These are phyloP conservation scores for Coleophora flavipennella DNA, from an alignment of 2,888 invertebrate species.

Conservation along the genomic window DNA sequence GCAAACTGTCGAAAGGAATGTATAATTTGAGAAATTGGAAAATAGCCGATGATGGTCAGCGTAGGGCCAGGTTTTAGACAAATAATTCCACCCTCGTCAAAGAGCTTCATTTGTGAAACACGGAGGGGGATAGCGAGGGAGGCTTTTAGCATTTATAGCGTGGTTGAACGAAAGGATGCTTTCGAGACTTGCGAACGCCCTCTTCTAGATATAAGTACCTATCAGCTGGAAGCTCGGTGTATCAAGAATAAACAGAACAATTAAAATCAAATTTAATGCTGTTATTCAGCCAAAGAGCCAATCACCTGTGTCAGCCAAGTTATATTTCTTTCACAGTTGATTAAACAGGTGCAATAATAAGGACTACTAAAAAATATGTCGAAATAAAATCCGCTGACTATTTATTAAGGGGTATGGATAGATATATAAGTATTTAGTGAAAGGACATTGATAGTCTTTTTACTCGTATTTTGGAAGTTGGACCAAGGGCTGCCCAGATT, in stretches of 20 bases:
- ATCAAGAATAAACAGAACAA: too few species aligned
- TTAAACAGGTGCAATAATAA: too few species aligned
- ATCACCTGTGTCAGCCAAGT: too few species aligned
- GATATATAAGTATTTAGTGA: too few species aligned
- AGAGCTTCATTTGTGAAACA: slow-evolving; percentile 7
- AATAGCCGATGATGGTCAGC: slow-evolving; percentile 5
- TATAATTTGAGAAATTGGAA: slow-evolving; percentile 22
- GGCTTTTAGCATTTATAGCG: slow-evolving; percentile 1
- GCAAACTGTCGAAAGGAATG: slow-evolving; percentile 39
- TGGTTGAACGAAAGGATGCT: slow-evolving; percentile 1
- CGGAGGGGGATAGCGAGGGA: not conserved
- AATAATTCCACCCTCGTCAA: slow-evolving; percentile 12
- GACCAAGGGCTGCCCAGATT: too few species aligned
- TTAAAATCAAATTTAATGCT: too few species aligned
- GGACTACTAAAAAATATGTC: slow-evolving; percentile 4
- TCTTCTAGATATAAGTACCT: slow-evolving; percentile 2
- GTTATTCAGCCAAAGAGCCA: too few species aligned
- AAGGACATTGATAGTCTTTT: too few species aligned
- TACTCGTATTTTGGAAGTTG: too few species aligned
- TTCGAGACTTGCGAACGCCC: not conserved
- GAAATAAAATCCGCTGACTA: too few species aligned
- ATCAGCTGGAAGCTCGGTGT: slow-evolving; percentile 27
- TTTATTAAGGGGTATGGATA: slow-evolving; percentile 3
- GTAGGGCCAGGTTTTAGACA: slow-evolving; percentile 6
- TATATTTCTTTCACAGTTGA: slow-evolving; percentile 30